phyloP scores from a whole-genome alignment of 2,888 invertebrate species.

The Nomada ferruginata region DNA sequence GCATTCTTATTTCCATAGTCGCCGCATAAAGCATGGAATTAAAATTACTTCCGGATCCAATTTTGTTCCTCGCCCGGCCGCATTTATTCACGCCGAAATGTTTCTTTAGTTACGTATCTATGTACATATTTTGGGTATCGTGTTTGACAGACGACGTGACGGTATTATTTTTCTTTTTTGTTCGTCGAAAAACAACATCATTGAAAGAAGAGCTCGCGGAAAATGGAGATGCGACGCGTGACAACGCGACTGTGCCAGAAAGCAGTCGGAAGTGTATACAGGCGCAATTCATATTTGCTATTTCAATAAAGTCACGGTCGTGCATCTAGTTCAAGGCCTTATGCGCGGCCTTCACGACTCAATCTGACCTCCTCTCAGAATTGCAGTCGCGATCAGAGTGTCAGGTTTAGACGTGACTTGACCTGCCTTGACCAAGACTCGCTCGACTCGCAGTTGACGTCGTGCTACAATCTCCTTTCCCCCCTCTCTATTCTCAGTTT shows the following conservation, averaged over 20 bases:
- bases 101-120: no score
- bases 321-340: constrained; percentile 59
- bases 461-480: constrained; percentile 29
- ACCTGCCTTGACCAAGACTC: constrained; percentile 63
- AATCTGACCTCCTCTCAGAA: constrained; percentile 51
- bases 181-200: background rate
- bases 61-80: background rate
- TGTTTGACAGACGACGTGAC: no score
- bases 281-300: constrained; percentile 36
- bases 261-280: constrained; percentile 26
- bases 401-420: constrained; percentile 65
- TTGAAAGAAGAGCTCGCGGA: constrained; percentile 3
- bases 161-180: no score
- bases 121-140: no score
- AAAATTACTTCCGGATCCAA: background rate
- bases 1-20: background rate
- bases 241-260: constrained; percentile 22
- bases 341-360: constrained; percentile 40
- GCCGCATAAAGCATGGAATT: background rate
- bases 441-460: constrained; percentile 43
- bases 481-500: constrained; percentile 13
- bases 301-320: constrained; percentile 61
- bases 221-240: constrained; percentile 20
- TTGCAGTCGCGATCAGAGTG: constrained; percentile 62
- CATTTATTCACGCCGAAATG: background rate